These are phyloP conservation scores for Heteromurus nitidus DNA, from an alignment of 2,888 invertebrate genomes.

Conservation along the genomic window DNA sequence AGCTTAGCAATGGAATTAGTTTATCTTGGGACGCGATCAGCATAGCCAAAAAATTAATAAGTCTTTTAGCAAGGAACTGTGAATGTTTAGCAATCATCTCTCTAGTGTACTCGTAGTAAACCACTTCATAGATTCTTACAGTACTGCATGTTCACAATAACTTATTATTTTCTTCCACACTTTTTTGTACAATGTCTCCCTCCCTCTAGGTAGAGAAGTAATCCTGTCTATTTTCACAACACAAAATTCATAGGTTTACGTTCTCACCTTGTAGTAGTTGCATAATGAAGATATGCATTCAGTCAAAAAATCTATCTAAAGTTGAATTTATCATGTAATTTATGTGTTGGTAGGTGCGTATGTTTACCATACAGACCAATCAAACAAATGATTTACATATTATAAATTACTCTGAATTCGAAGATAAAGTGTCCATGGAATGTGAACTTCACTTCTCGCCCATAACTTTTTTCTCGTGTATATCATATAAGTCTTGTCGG, in stretches of 20 bases:
- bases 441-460: too few relatives aligned
- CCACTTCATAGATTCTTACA: too few relatives aligned
- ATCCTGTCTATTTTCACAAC: too few relatives aligned
- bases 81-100: conserved; percentile 28
- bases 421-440: too few relatives aligned
- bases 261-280: conserved; percentile 16
- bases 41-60: conserved; percentile 43
- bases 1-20: conserved; percentile 40
- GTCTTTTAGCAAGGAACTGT: conserved; percentile 43
- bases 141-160: conserved; percentile 30
- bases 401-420: conserved; percentile 2
- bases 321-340: too few relatives aligned
- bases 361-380: too few relatives aligned
- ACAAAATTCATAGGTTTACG: neutral
- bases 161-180: conserved; percentile 24
- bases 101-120: neutral
- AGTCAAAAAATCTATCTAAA: too few relatives aligned
- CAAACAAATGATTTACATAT: neutral
- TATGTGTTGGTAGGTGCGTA: too few relatives aligned
- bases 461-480: too few relatives aligned
- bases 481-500: too few relatives aligned
- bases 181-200: neutral
- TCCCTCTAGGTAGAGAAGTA: too few relatives aligned
- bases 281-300: conserved; percentile 10
- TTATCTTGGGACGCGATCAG: conserved; percentile 49